phyloP scores from a whole-genome alignment of 2,113 vertebrate species.

The Nipponia nippon region DNA sequence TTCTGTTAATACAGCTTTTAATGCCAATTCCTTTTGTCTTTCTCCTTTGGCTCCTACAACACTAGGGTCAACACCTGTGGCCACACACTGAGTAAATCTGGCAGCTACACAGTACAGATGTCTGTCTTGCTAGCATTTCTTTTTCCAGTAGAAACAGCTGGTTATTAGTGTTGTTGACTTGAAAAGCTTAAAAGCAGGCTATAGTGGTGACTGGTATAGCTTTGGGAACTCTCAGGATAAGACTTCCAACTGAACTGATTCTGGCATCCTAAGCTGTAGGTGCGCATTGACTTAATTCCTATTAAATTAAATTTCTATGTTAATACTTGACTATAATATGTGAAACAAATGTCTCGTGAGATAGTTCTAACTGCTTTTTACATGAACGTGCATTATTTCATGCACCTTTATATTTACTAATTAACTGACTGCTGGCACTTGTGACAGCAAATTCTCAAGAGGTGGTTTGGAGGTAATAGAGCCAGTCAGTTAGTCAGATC shows the following conservation, averaged over 20 bases:
- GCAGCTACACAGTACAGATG: neutral
- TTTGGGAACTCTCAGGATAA: neutral
- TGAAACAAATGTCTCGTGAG: neutral
- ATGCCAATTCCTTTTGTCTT: neutral
- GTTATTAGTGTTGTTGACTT: neutral
- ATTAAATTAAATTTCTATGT: neutral
- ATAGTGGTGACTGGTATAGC: neutral
- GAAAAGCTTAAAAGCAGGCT: neutral
- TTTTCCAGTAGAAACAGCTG: neutral
- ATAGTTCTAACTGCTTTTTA: neutral
- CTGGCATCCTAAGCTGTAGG: neutral
- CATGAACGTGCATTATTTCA: neutral
- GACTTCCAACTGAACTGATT: neutral
- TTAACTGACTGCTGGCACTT: neutral
- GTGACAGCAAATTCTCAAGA: neutral
- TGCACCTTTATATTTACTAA: neutral
- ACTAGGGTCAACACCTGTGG: neutral
- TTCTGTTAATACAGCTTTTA: neutral
- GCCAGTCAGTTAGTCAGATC: neutral
- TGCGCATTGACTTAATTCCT: neutral
- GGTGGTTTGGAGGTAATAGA: neutral
- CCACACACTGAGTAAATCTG: neutral
- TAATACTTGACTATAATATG: neutral
- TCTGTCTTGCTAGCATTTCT: neutral
- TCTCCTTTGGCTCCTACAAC: neutral